A percentile compares a stretch with the other conserved stretches of the same genome.
phyloP scores from a whole-genome alignment of 2,797 vertebrate genomes.

The Euthynnus affinis region DNA sequence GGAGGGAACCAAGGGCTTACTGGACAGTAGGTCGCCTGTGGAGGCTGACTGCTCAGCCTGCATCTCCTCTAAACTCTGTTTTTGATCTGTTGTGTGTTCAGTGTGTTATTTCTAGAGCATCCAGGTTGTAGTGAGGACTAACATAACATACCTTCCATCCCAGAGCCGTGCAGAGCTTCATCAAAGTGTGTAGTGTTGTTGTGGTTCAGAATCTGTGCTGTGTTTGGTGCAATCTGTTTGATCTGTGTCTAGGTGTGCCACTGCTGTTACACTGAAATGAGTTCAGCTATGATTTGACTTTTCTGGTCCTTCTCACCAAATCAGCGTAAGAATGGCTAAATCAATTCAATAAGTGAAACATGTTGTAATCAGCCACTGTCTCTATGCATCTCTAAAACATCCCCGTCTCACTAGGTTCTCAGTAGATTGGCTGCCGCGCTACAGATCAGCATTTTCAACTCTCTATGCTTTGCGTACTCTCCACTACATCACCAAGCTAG shows the following conservation, averaged over 20 bases:
- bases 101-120: conserved; percentile 75
- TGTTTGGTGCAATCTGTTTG: conserved; percentile 73
- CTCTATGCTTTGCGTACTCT: conserved; percentile 71
- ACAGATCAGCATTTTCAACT: conserved; percentile 78
- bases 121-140: conserved; percentile 76
- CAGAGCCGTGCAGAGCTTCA: conserved; percentile 74
- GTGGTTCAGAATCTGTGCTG: conserved; percentile 65
- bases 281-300: conserved; percentile 65
- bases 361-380: conserved; percentile 50
- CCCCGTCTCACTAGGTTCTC: conserved; percentile 66
- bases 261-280: conserved; percentile 77
- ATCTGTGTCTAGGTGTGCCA: conserved; percentile 80
- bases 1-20: conserved; percentile 67
- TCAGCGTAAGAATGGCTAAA: conserved; percentile 53
- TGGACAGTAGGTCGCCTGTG: conserved; percentile 63
- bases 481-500: conserved; percentile 65
- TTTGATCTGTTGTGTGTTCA: conserved; percentile 68
- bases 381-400: conserved; percentile 64
- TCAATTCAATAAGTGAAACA: conserved; percentile 57
- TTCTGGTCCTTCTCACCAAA: conserved; percentile 58
- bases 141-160: conserved; percentile 78
- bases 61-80: conserved; percentile 86
- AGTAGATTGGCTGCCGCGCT: conserved; percentile 81
- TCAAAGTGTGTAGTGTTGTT: conserved; percentile 69
- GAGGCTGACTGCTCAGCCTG: conserved; percentile 72